Percentiles rank a stretch among this genome's conserved stretches.
phyloP scores from a whole-genome alignment of 1,140 invertebrate species.

The Brachionus plicatilis region DNA sequence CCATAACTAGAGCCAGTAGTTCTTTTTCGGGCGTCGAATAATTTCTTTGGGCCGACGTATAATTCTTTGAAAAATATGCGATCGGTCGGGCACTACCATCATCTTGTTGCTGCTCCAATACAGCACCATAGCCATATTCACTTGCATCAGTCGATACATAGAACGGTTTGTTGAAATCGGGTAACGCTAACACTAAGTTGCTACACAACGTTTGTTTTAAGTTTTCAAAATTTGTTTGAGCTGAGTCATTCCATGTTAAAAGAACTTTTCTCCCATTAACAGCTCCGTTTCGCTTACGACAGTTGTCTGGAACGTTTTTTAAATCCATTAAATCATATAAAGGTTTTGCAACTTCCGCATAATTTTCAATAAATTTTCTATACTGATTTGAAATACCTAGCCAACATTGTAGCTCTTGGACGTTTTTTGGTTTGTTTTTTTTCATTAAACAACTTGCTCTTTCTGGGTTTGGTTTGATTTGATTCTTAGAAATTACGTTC shows the following conservation, averaged over 20 bases:
- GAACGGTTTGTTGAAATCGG: conserved; percentile 47
- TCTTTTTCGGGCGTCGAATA: conserved; percentile 52
- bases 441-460: not conserved
- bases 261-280: not conserved
- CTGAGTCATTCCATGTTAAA: not conserved
- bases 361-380: not conserved
- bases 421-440: conserved; percentile 42
- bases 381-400: conserved; percentile 5
- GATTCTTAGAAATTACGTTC: not conserved
- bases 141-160: conserved; percentile 56
- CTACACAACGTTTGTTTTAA: not conserved
- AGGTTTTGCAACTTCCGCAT: conserved; percentile 4
- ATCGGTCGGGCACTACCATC: not conserved
- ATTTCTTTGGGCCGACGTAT: not conserved
- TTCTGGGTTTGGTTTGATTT: not conserved
- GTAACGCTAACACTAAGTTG: conserved; percentile 41
- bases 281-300: not conserved
- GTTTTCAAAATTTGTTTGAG: not conserved
- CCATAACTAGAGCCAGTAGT: no score
- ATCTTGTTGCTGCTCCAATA: conserved; percentile 48
- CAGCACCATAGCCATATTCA: conserved; percentile 51
- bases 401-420: conserved; percentile 53
- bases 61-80: conserved; percentile 1
- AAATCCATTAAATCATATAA: not conserved
- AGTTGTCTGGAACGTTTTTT: not conserved